phyloP scores from a whole-genome alignment of 2,113 vertebrate genomes.

The Erinaceus europaeus region DNA sequence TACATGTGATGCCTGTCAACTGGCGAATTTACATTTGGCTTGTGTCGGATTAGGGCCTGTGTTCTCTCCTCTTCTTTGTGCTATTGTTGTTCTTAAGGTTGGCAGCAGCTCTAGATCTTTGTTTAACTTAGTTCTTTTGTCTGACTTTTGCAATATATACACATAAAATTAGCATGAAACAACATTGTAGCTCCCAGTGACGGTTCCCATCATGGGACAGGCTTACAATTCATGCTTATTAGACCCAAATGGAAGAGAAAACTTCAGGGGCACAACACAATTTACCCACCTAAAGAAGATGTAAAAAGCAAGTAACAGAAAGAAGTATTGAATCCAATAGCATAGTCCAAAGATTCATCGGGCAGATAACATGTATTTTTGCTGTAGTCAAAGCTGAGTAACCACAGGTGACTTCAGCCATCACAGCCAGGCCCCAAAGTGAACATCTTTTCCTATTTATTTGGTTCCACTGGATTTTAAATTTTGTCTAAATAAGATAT shows the following conservation, averaged over 20 bases:
- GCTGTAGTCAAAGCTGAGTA: constrained; percentile 14
- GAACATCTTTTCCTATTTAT: not conserved
- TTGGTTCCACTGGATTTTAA: not conserved
- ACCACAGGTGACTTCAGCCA: not conserved
- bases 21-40: constrained; percentile 79
- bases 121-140: constrained; percentile 71
- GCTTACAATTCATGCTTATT: constrained; percentile 34
- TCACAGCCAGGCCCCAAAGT: constrained; percentile 15
- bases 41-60: constrained; percentile 75
- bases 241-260: constrained; percentile 11
- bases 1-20: constrained; percentile 76
- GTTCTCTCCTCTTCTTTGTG: constrained; percentile 72
- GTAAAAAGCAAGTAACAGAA: not conserved
- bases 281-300: constrained; percentile 31
- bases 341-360: not conserved
- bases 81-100: constrained; percentile 77
- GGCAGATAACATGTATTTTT: not conserved
- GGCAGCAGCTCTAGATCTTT: constrained; percentile 72
- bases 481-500: not conserved
- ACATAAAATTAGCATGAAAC: constrained; percentile 54
- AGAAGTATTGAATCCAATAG: not conserved
- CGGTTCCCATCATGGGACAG: constrained; percentile 51
- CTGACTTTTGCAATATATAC: constrained; percentile 51
- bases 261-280: not conserved
- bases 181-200: constrained; percentile 49